Conservation (phyloP, 2,797 vertebrate species). For the Gymnoscopelus microlampas region DNA sequence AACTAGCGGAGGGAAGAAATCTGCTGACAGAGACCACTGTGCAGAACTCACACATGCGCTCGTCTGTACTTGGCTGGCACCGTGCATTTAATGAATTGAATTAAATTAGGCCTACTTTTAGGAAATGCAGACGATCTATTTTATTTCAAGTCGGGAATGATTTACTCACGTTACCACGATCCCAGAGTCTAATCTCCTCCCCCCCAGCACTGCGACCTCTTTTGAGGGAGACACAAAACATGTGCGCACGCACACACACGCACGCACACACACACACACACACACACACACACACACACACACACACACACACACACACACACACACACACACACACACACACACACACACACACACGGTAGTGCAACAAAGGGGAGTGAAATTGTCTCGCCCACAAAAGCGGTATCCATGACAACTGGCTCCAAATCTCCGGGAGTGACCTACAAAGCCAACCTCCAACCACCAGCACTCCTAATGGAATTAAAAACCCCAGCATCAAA, state of each 20-base stretch:
- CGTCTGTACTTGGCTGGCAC: conserved; percentile 21
- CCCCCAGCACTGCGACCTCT: conserved; percentile 24
- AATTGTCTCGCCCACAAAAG: conserved; percentile 35
- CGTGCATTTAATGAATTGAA: conserved; percentile 44
- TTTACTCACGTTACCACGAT: conserved; percentile 20
- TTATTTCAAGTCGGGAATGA: neutral
- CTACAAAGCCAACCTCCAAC: conserved; percentile 22
- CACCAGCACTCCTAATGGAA: neutral
- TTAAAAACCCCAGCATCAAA: neutral
- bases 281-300: neutral
- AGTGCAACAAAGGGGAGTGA: conserved; percentile 38
- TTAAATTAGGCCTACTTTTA: conserved; percentile 16
- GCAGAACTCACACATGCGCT: conserved; percentile 2
- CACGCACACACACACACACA: conserved; percentile 15
- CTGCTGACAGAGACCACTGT: conserved; percentile 38
- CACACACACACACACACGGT: conserved; percentile 1
- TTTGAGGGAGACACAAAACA: neutral
- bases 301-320: conserved; percentile 13
- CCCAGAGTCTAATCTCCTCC: conserved; percentile 6
- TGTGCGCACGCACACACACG: too few relatives aligned
- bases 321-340: conserved; percentile 9
- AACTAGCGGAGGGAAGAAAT: conserved; percentile 11
- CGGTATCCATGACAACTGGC: conserved; percentile 67
- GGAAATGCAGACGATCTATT: neutral
- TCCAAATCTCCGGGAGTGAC: conserved; percentile 34